Conservation (phyloP, 2,797 vertebrate genomes). For the Parauchenoglanis ngamensis region DNA sequence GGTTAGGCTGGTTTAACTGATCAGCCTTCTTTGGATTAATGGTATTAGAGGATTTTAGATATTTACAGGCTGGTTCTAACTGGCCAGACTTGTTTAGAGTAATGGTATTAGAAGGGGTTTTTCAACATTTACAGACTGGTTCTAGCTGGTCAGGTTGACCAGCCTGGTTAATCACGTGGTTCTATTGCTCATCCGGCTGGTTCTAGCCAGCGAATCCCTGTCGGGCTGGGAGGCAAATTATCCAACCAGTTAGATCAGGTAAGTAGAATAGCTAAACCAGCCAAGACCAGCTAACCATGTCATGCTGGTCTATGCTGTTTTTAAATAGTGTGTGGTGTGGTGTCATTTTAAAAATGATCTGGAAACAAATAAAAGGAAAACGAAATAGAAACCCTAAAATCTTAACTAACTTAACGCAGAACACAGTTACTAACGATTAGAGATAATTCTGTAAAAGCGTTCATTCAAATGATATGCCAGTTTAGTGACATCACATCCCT, state of each 20-base stretch:
- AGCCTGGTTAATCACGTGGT: background rate
- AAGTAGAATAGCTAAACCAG: background rate
- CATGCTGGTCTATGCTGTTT: background rate
- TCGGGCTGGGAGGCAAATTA: background rate
- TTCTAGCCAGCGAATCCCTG: background rate
- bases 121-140: background rate
- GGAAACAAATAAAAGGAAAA: background rate
- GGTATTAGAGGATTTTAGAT: background rate
- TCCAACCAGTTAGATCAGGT: background rate
- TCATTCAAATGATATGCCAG: background rate
- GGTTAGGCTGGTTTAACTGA: background rate
- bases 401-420: background rate
- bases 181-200: background rate
- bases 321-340: background rate
- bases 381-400: background rate
- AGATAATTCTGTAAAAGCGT: background rate
- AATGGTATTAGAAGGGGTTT: background rate
- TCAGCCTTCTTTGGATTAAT: background rate
- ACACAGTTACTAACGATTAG: background rate
- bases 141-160: background rate
- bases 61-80: background rate
- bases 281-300: background rate
- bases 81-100: background rate
- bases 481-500: conserved; percentile 47
- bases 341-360: background rate